Conservation (phyloP, 2,797 vertebrate species). For the Limosa lapponica region DNA sequence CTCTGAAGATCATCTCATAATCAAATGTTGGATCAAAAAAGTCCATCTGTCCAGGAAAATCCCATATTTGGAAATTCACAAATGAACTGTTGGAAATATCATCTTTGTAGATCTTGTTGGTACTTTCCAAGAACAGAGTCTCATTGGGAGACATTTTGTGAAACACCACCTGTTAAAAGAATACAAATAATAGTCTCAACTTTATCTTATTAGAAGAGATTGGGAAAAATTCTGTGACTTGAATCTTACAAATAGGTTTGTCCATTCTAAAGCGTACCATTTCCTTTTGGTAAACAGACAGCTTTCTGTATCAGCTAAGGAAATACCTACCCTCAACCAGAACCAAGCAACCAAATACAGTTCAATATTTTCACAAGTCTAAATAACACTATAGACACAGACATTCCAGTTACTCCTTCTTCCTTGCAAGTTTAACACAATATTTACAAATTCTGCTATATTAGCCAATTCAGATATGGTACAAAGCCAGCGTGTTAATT, state of each 20-base stretch:
- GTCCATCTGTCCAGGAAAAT: conserved; percentile 98
- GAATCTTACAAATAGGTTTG: neutral
- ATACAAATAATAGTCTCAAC: neutral
- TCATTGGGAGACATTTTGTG: conserved; percentile 99
- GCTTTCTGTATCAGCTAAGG: neutral
- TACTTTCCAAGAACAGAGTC: conserved; percentile 98
- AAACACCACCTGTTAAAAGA: conserved; percentile 91
- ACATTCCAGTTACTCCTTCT: neutral
- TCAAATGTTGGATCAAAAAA: conserved; percentile 99
- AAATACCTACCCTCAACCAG: neutral
- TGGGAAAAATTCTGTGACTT: neutral
- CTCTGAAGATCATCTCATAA: conserved; percentile 99
- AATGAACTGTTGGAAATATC: conserved; percentile 99
- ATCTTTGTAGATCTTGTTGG: conserved; percentile 99
- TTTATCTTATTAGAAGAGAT: neutral
- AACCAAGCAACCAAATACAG: neutral
- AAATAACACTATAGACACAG: neutral
- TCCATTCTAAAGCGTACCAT: neutral
- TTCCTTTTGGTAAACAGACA: neutral
- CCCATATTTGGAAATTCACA: conserved; percentile 99
- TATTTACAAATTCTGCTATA: neutral
- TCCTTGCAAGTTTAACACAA: neutral
- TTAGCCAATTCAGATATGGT: neutral
- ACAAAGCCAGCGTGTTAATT: neutral
- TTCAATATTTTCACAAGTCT: neutral